Evolutionary conservation across 2,888 invertebrate species (phyloP), one percentile per base, ranked within the genome.

Genomic region (Phoronis australis): DNA sequence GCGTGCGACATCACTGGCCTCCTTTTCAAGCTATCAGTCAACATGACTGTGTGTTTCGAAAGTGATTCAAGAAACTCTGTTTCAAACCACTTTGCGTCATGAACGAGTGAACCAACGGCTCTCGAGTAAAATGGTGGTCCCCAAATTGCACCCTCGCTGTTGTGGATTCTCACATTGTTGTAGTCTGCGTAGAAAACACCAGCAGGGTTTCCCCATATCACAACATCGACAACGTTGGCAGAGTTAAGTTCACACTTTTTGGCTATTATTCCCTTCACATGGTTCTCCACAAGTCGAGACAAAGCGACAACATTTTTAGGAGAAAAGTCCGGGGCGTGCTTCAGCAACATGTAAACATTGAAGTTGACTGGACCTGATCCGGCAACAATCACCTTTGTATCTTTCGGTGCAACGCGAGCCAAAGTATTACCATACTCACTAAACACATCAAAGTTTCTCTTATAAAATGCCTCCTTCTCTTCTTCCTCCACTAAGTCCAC

Each of bases 121-220:
- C 69, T 55, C 4, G 73, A 71, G 57, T 64, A 75, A 25, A 62
- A 64, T 1, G 67, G 63, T 18, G 75, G 75, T 9, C 75, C 75
- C 60, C 66, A 63, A 40, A 76, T 64, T 1, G 75, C 69, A 1
- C 75, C 74, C 50, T 74, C 72, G 48, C 69, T 71, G 15, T 61
- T 55, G 52, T 70, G 69, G 9, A 75, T 72, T 9, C 68, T 55
- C 67, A 57, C 40, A 50, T 59, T 42, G 51, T 51, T 53, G 4
- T 64, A 45, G 52, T 69, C 66, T 45, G 66, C 51, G 49, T 55
- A 63, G 39, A 57, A 56, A 21, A 51, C 55, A 2, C 69, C 66
- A 49, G 57, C 65, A 4, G 62, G 52, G 54, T 71, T 70, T 18
- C 76, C 76, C 76, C 75, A 76, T 6, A 75, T 56, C 12, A 72